phyloP scores from a whole-genome alignment of 2,113 vertebrate genomes.

The Arenaria interpres region DNA sequence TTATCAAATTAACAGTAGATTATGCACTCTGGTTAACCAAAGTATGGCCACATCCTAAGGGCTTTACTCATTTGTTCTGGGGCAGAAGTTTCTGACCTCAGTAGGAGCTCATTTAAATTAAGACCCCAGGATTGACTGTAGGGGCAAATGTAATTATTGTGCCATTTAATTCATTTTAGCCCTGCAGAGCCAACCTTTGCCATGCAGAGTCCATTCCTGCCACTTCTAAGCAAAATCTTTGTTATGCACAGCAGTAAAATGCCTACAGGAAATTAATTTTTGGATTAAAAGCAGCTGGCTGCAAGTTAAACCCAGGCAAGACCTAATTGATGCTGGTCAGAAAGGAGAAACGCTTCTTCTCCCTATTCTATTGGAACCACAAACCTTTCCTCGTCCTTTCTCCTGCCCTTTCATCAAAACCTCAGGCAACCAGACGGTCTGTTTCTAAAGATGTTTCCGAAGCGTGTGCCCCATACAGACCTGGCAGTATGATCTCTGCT shows the following conservation, averaged over 20 bases:
- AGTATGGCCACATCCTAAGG: background rate
- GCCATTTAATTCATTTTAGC: constrained; percentile 28
- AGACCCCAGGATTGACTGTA: background rate
- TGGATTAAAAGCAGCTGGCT: constrained; percentile 48
- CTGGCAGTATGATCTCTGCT: background rate
- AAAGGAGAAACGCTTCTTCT: background rate
- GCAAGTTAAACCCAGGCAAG: constrained; percentile 12
- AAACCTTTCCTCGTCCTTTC: background rate
- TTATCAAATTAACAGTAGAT: background rate
- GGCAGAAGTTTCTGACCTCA: constrained; percentile 3
- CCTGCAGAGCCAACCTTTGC: constrained; percentile 38
- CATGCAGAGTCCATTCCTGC: background rate
- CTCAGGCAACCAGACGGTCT: background rate
- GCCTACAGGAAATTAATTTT: constrained; percentile 53
- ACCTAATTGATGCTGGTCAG: background rate
- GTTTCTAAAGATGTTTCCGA: background rate
- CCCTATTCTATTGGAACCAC: background rate
- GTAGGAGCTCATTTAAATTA: constrained; percentile 22
- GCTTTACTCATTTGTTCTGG: background rate
- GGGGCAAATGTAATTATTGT: constrained; percentile 18
- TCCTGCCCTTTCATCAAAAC: background rate
- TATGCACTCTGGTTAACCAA: background rate
- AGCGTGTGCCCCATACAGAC: background rate
- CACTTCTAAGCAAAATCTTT: constrained; percentile 9
- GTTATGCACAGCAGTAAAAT: constrained; percentile 26